These are phyloP conservation scores for Esox masquinongy DNA, from an alignment of 2,797 vertebrate genomes.

Conservation along the genomic window DNA sequence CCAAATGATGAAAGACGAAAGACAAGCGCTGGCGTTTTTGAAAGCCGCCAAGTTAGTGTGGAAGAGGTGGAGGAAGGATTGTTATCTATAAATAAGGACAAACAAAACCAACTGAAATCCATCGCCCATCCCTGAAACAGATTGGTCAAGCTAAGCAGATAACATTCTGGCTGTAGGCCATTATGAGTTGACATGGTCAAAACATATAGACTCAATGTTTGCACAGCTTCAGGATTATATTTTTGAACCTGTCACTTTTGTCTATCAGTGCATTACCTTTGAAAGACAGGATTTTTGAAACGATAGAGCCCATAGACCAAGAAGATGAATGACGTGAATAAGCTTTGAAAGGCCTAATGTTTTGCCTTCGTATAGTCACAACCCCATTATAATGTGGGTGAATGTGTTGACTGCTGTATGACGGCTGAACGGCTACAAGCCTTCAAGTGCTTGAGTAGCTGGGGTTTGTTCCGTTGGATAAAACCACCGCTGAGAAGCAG, in stretches of 20 bases:
- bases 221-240: too few species aligned
- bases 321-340: background rate
- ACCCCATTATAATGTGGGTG: background rate
- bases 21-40: too few species aligned
- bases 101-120: too few species aligned
- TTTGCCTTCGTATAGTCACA: background rate
- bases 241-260: background rate
- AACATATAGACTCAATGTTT: too few species aligned
- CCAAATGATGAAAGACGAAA: too few species aligned
- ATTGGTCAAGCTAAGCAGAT: too few species aligned
- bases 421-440: background rate
- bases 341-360: background rate
- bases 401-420: background rate
- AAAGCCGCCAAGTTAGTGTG: too few species aligned
- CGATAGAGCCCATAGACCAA: background rate
- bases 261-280: background rate
- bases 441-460: background rate
- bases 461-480: background rate
- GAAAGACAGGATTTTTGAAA: background rate
- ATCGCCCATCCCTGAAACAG: too few species aligned
- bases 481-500: background rate
- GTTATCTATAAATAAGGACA: too few species aligned
- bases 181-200: too few species aligned
- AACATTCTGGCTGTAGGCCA: too few species aligned
- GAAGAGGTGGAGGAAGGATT: too few species aligned